phyloP scores from a whole-genome alignment of 1,140 invertebrate genomes.

The Pogonognathellus flavescens region DNA sequence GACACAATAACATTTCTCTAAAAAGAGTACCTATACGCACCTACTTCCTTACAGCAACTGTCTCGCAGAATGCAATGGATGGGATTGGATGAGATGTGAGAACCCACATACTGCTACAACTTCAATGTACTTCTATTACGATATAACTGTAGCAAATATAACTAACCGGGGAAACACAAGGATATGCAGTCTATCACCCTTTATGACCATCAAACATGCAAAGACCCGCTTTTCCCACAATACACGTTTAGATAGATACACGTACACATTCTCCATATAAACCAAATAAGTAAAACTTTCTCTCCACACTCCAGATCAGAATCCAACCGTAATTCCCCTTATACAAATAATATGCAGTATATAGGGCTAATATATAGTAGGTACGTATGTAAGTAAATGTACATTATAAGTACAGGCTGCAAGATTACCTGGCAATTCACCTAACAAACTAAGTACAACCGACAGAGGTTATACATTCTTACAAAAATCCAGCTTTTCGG shows the following conservation, averaged over 20 bases:
- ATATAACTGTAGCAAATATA: constrained; percentile 7
- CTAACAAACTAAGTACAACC: no score
- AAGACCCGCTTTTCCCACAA: constrained; percentile 40
- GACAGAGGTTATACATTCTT: no score
- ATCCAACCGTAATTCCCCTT: no score
- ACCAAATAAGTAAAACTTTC: neutral
- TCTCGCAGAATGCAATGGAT: constrained; percentile 2
- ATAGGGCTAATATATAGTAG: no score
- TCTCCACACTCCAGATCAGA: neutral
- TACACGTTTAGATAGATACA: neutral
- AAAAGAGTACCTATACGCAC: constrained; percentile 17
- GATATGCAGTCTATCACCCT: constrained; percentile 21
- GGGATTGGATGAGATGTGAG: constrained; percentile 3
- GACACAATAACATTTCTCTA: constrained; percentile 41
- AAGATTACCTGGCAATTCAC: no score
- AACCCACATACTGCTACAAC: neutral
- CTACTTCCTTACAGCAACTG: constrained; percentile 9
- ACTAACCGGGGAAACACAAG: constrained; percentile 16
- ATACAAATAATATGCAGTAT: no score
- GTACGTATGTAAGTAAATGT: no score
- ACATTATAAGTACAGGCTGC: no score
- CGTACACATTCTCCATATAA: neutral
- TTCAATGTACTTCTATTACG: neutral
- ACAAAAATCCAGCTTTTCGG: no score
- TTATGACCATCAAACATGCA: constrained; percentile 54